Percentiles rank a stretch among this genome's conserved stretches.
These are phyloP conservation scores for Timandra comae DNA, from an alignment of 2,888 invertebrate genomes.

Conservation along the genomic window DNA sequence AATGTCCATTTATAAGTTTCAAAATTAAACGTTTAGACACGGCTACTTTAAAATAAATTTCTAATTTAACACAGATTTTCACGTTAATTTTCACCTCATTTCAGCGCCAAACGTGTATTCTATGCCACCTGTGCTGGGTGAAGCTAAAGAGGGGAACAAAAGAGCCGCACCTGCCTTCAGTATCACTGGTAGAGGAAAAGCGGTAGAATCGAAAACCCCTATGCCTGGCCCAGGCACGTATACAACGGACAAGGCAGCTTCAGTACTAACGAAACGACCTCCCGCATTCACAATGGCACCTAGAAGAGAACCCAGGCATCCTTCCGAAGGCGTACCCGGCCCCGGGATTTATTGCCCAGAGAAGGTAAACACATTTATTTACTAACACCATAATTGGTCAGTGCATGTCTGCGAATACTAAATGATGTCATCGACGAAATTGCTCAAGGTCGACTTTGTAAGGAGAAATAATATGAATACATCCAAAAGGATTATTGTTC, in stretches of 20 bases:
- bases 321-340: conserved; percentile 64
- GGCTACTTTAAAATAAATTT: too few relatives aligned
- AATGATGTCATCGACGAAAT: conserved; percentile 23
- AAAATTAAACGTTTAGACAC: too few relatives aligned
- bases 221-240: conserved; percentile 91
- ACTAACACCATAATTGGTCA: conserved; percentile 9
- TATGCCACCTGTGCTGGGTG: conserved; percentile 86
- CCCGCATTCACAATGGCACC: conserved; percentile 93
- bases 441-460: conserved; percentile 13
- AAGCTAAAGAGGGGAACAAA: conserved; percentile 69
- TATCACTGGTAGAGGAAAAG: conserved; percentile 88
- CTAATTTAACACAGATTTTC: too few relatives aligned
- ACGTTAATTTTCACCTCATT: conserved; percentile 23
- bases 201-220: conserved; percentile 48
- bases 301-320: conserved; percentile 51
- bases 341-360: conserved; percentile 83
- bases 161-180: conserved; percentile 91
- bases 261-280: conserved; percentile 66
- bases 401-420: conserved; percentile 7
- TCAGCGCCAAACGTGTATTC: conserved; percentile 93
- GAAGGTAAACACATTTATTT: conserved; percentile 50
- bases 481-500: neutral
- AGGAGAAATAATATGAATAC: neutral
- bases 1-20: too few relatives aligned
- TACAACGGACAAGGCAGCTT: conserved; percentile 75